A percentile compares a stretch with the other conserved stretches of the same genome.
phyloP scores from a whole-genome alignment of 2,888 invertebrate genomes.

The Limulus polyphemus region DNA sequence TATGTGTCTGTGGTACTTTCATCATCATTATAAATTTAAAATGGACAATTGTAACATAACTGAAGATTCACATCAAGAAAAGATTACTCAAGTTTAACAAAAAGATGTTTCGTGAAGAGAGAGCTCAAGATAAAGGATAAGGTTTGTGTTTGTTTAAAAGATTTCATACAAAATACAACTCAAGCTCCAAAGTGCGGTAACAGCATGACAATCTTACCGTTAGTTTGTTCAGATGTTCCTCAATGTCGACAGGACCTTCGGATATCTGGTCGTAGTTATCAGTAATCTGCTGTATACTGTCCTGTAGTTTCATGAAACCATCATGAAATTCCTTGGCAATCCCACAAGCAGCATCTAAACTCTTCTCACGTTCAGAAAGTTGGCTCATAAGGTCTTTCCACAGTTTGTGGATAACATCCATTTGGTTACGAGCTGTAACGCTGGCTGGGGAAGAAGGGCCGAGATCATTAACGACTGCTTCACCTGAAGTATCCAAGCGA shows the following conservation, averaged over 20 bases:
- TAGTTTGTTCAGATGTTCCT: conserved; percentile 73
- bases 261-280: conserved; percentile 74
- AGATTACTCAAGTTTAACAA: too few relatives aligned
- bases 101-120: too few relatives aligned
- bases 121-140: too few relatives aligned
- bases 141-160: too few relatives aligned
- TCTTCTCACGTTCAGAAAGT: conserved; percentile 74
- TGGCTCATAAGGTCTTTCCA: conserved; percentile 72
- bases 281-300: conserved; percentile 72
- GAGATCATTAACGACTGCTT: conserved; percentile 53
- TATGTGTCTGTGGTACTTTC: too few relatives aligned
- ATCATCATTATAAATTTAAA: too few relatives aligned
- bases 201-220: conserved; percentile 47
- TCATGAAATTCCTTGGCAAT: conserved; percentile 87
- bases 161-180: too few relatives aligned
- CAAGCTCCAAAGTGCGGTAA: too few relatives aligned
- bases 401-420: conserved; percentile 51
- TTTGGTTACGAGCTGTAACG: conserved; percentile 54
- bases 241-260: conserved; percentile 60
- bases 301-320: conserved; percentile 63
- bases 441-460: conserved; percentile 48
- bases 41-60: too few relatives aligned
- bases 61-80: too few relatives aligned
- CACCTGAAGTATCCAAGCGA: conserved; percentile 67
- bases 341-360: conserved; percentile 78